These are phyloP conservation scores for Genyomyrus donnyi DNA, from an alignment of 2,113 vertebrate genomes.

Conservation along the genomic window DNA sequence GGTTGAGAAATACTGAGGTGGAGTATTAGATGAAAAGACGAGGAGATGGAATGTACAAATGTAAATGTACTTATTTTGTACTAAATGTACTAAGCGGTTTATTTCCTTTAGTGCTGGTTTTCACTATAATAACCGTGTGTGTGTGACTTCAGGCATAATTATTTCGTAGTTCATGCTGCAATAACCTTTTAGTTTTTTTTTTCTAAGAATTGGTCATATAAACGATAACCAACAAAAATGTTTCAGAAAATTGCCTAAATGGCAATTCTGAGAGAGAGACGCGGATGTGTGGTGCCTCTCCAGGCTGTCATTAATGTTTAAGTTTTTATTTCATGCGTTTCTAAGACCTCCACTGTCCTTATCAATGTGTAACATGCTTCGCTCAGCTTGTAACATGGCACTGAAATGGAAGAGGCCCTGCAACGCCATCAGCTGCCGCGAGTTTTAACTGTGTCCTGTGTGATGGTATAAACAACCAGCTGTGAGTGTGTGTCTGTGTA, in stretches of 20 bases:
- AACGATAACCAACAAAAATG: background rate
- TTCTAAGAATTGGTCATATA: background rate
- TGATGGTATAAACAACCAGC: background rate
- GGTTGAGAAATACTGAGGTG: background rate
- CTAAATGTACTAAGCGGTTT: background rate
- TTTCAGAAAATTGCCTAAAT: background rate
- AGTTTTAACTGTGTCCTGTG: background rate
- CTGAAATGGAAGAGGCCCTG: background rate
- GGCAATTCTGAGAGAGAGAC: background rate
- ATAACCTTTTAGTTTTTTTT: background rate
- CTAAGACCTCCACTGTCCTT: background rate
- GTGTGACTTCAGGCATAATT: background rate
- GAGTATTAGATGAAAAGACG: background rate
- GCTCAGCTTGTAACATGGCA: background rate
- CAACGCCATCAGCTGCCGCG: background rate
- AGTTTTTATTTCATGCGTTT: background rate
- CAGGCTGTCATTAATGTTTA: background rate
- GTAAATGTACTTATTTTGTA: background rate
- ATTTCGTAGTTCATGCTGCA: background rate
- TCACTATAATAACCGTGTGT: background rate
- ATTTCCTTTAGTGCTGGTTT: background rate
- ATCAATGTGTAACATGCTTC: background rate
- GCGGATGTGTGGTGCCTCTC: background rate
- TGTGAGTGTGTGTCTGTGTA: slow-evolving; percentile 11
- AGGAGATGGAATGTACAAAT: background rate